Percentiles rank a stretch among this genome's conserved stretches.
Evolutionary conservation across 2,113 vertebrate species (phyloP).

Genomic region (Fulica atra): DNA sequence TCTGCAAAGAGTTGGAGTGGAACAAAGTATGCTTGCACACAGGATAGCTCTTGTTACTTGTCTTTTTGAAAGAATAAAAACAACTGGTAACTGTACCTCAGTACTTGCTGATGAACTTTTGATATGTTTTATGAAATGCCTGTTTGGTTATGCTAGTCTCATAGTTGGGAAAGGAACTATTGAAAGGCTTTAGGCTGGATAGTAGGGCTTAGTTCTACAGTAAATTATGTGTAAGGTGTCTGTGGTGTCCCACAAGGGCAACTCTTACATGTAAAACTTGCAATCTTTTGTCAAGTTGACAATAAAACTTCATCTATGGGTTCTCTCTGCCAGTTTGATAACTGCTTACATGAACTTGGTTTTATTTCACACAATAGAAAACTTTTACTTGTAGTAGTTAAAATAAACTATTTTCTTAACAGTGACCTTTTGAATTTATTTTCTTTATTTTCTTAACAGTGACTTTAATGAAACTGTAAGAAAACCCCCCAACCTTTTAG

Average conservation of each 20-base stretch:
- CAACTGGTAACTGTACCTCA: neutral
- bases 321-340: neutral
- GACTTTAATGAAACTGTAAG: neutral
- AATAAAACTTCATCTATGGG: neutral
- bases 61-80: neutral
- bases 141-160: neutral
- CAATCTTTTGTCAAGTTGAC: neutral
- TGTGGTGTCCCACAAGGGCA: neutral
- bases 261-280: neutral
- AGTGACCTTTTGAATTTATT: no score
- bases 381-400: neutral
- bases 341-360: neutral
- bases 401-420: neutral
- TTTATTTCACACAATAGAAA: neutral
- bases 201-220: neutral
- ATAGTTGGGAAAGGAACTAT: neutral
- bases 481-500: neutral
- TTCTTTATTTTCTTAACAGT: neutral
- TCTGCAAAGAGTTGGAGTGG: neutral
- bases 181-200: neutral
- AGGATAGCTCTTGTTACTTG: neutral
- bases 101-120: neutral
- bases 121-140: neutral
- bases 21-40: neutral
- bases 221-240: neutral